phyloP scores from a whole-genome alignment of 1,140 invertebrate species.

The Anastrepha obliqua region DNA sequence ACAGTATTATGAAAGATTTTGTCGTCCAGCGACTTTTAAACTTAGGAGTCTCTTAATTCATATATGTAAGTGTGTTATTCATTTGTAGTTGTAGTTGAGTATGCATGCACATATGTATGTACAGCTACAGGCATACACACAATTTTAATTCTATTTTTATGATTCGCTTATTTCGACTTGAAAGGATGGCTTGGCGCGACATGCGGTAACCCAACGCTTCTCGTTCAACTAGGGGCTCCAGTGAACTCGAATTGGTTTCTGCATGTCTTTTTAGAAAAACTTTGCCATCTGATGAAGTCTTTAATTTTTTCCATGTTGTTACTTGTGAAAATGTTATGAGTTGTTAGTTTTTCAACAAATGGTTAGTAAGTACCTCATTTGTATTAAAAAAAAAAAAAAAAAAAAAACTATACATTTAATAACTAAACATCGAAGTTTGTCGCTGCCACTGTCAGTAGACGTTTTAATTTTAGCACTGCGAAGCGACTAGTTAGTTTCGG shows the following conservation, averaged over 20 bases:
- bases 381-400: too few species aligned
- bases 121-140: background rate
- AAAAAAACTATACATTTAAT: too few species aligned
- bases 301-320: background rate
- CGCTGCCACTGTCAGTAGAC: too few species aligned
- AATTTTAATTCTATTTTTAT: background rate
- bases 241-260: background rate
- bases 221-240: conserved; percentile 28
- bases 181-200: background rate
- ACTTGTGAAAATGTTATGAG: too few species aligned
- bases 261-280: background rate
- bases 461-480: too few species aligned
- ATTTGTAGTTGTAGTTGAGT: background rate
- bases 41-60: background rate
- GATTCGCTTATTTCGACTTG: background rate
- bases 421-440: too few species aligned
- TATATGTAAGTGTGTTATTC: too few species aligned
- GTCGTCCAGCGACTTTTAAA: conserved; percentile 49
- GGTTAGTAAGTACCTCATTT: too few species aligned
- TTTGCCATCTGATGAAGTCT: background rate
- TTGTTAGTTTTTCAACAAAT: too few species aligned
- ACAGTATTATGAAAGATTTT: conserved; percentile 7
- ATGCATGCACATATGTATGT: background rate
- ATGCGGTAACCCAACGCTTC: background rate
- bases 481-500: too few species aligned